Percentiles rank a stretch among this genome's conserved stretches.
Conservation (phyloP, 2,888 invertebrate genomes). For the Rhingia campestris region DNA sequence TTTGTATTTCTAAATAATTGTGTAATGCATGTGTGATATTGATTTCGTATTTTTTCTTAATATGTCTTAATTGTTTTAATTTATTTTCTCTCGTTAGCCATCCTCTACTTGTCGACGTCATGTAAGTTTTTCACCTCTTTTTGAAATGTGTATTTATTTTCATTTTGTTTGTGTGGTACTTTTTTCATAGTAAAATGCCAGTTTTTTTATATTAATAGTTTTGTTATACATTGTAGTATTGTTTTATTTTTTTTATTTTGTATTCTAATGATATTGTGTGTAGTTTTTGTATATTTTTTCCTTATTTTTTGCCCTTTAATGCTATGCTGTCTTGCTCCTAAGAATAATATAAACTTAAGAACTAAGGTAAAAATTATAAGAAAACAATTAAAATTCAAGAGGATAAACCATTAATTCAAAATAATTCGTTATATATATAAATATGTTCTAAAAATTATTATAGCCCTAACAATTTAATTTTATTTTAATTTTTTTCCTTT, state of each 20-base stretch:
- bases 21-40: conserved; percentile 75
- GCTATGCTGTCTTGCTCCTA: conserved; percentile 67
- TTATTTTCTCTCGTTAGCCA: conserved; percentile 22
- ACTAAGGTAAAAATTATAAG: conserved; percentile 25
- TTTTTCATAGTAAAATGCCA: conserved; percentile 67
- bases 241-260: conserved; percentile 44
- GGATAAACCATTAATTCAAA: conserved; percentile 18
- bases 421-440: conserved; percentile 62
- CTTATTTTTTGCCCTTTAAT: conserved; percentile 63
- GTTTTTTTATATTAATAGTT: conserved; percentile 52
- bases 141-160: conserved; percentile 19
- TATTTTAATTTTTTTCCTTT: conserved; percentile 48
- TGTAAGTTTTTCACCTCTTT: conserved; percentile 35
- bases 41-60: conserved; percentile 74
- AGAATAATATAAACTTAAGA: conserved; percentile 56
- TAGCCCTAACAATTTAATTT: conserved; percentile 69
- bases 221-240: conserved; percentile 44
- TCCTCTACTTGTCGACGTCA: conserved; percentile 32
- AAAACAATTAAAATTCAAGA: conserved; percentile 18
- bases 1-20: conserved; percentile 66
- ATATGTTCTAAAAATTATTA: conserved; percentile 57
- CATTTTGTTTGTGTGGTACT: conserved; percentile 43
- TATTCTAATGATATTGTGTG: conserved; percentile 73
- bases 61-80: conserved; percentile 68
- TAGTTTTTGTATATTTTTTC: conserved; percentile 59